Conservation (phyloP, 2,888 invertebrate species). For the Synanthedon myopaeformis region DNA sequence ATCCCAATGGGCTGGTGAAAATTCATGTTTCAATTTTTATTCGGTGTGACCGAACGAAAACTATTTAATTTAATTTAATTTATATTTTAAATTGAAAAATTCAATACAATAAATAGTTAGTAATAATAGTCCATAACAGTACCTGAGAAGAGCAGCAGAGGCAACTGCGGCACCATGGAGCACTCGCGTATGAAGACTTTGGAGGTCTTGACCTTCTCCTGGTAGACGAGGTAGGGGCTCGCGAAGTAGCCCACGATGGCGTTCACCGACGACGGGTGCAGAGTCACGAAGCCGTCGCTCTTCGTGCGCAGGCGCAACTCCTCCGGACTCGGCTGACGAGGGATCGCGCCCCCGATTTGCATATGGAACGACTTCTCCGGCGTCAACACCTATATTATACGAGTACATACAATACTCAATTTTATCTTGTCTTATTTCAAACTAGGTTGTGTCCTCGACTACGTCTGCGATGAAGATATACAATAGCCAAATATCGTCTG, state of each 20-base stretch:
- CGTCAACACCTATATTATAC: conserved; percentile 74
- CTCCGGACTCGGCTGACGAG: conserved; percentile 76
- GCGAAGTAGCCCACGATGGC: conserved; percentile 73
- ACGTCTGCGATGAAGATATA: too few species aligned
- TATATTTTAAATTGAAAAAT: neutral
- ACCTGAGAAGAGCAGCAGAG: conserved; percentile 77
- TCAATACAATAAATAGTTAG: conserved; percentile 7
- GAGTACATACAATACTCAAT: too few species aligned
- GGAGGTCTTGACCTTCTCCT: conserved; percentile 86
- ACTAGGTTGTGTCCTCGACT: too few species aligned
- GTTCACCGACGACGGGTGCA: conserved; percentile 85
- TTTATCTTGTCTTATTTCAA: too few species aligned
- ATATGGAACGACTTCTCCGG: conserved; percentile 82
- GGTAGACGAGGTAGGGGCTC: conserved; percentile 83
- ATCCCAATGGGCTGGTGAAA: too few species aligned
- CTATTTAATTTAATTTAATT: neutral
- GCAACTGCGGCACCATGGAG: conserved; percentile 82
- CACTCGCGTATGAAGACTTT: conserved; percentile 84
- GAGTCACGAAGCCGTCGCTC: conserved; percentile 77
- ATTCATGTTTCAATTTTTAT: too few species aligned
- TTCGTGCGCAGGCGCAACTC: conserved; percentile 82
- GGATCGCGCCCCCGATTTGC: conserved; percentile 80
- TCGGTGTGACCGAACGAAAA: too few species aligned
- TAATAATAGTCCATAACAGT: neutral
- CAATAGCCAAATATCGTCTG: too few species aligned